These are phyloP conservation scores for Drosophila leonis DNA, from an alignment of 2,888 invertebrate species.

Conservation along the genomic window DNA sequence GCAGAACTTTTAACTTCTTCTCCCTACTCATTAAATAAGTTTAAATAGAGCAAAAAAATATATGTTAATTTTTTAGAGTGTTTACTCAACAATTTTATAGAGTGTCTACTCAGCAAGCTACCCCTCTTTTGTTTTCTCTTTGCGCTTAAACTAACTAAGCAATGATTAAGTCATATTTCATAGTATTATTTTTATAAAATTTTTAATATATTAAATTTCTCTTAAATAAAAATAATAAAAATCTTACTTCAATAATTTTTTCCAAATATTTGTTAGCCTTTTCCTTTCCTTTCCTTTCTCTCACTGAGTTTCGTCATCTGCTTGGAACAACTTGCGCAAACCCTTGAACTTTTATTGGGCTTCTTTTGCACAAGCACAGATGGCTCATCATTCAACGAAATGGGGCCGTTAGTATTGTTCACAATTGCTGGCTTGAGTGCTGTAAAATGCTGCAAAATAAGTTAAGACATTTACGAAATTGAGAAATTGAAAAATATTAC, in stretches of 20 bases:
- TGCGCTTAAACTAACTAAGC: background rate
- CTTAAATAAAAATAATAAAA: background rate
- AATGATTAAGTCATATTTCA: background rate
- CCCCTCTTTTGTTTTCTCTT: background rate
- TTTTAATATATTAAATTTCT: background rate
- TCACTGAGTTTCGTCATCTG: background rate
- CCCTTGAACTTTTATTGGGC: background rate
- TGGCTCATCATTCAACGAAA: conserved; percentile 11
- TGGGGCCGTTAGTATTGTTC: conserved; percentile 1
- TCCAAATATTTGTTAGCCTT: background rate
- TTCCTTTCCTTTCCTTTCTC: background rate
- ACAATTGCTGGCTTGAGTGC: background rate
- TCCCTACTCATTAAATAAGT: background rate
- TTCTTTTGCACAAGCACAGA: background rate
- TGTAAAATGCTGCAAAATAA: background rate
- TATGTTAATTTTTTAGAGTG: background rate
- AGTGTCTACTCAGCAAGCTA: no score
- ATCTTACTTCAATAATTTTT: background rate
- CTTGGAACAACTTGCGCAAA: background rate
- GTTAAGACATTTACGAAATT: background rate
- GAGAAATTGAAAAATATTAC: background rate
- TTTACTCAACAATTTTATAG: background rate
- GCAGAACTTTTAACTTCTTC: background rate
- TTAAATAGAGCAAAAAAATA: background rate
- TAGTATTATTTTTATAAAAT: background rate